Base-by-base conservation (phyloP, 2,888 invertebrate species). In the Gymnocheta viridis region DNA sequence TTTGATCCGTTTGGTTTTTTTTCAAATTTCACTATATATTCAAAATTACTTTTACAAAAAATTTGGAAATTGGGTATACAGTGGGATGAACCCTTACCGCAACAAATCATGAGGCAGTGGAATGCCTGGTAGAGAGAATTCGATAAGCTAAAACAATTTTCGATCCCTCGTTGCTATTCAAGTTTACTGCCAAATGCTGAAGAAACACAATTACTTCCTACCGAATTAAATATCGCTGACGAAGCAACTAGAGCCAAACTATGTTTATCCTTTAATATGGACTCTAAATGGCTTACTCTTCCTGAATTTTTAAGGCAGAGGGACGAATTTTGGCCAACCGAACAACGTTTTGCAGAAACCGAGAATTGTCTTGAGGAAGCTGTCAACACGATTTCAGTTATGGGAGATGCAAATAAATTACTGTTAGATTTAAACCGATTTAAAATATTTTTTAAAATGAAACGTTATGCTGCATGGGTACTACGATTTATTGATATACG, bases 11-110 rank as follows among this genome's bases (percentile, higher is more conserved):
- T n/a, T n/a, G n/a, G n/a, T n/a, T n/a, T n/a, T n/a, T n/a, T n/a
- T n/a, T n/a, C n/a, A n/a, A n/a, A n/a, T n/a, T n/a, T n/a, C n/a
- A n/a, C n/a, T n/a, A n/a, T n/a, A n/a, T n/a, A n/a, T 27, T 6
- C 27, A 27, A 22, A 29, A n/a, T 10, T 82, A 17, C 19, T 85
- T 14, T 9, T 77, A 7, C 81, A 78, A 27, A 62, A 58, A 54
- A 38, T 32, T 14, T 83, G 81, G 74, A 85, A 72, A 29, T 66
- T 54, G 2, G 7, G 66, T 35, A 14, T 76, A 0, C 58, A 47
- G n/a, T 86, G 85, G 82, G 83, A 85, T 49, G 82, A 85, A 19
- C 32, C 22, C 41, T n/a, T 81, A 17, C 79, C 82, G n/a, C 14
- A 58, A 24, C 27, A 77, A 62, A 38, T 84, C 5, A 22, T 38